Evolutionary conservation across 2,797 vertebrate genomes (phyloP).

Genomic region (Paedocypris micromegethes): DNA sequence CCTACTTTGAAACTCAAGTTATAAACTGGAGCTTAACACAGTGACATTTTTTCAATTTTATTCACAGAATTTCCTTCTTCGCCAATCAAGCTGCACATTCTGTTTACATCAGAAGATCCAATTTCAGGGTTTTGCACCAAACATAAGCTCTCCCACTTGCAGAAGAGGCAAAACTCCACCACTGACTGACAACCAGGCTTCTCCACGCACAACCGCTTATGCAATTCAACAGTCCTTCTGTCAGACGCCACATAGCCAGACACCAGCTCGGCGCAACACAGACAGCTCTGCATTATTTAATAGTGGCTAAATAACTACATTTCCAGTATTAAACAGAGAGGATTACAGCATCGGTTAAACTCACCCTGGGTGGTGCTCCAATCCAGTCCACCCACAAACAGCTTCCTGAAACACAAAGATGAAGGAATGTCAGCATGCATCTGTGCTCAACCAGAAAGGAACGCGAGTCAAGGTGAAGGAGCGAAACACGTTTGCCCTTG

Average conservation of each 20-base stretch:
- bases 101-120: constrained; percentile 7
- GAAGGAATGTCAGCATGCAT: constrained; percentile 25
- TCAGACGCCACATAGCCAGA: too few species aligned
- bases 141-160: constrained; percentile 4
- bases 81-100: neutral
- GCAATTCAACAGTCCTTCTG: too few species aligned
- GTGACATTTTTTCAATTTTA: too few species aligned
- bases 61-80: too few species aligned
- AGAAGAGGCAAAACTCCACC: constrained; percentile 12
- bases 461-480: constrained; percentile 27
- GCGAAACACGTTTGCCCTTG: constrained; percentile 22
- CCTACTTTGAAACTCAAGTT: too few species aligned
- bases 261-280: too few species aligned
- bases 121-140: constrained; percentile 4
- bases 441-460: constrained; percentile 8
- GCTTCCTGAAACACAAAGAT: constrained; percentile 74
- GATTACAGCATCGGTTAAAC: constrained; percentile 36
- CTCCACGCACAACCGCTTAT: neutral
- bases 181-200: constrained; percentile 5
- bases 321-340: constrained; percentile 2
- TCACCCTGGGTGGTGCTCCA: constrained; percentile 99
- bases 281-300: constrained; percentile 9
- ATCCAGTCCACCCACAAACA: constrained; percentile 98
- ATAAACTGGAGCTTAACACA: too few species aligned
- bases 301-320: neutral